phyloP scores from a whole-genome alignment of 1,140 invertebrate species.

The Melitaea cinxia region DNA sequence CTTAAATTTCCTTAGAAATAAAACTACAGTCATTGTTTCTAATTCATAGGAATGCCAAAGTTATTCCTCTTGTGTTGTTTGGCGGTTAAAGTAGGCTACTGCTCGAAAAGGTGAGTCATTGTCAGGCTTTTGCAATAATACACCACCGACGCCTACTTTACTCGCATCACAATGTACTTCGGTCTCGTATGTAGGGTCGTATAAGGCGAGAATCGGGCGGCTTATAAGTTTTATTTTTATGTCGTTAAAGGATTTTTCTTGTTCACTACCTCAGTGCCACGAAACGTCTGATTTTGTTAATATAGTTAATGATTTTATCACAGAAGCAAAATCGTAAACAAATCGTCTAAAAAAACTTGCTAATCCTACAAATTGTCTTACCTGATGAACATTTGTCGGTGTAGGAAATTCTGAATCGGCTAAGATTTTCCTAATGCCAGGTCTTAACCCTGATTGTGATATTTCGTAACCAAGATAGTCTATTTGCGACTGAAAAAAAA shows the following conservation, averaged over 20 bases:
- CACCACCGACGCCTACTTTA: conserved; percentile 38
- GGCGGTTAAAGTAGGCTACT: conserved; percentile 32
- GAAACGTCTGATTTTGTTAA: neutral
- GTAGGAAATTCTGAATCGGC: neutral
- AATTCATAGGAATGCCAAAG: conserved; percentile 29
- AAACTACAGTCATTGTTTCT: conserved; percentile 28
- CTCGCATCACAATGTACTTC: conserved; percentile 26
- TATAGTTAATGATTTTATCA: neutral
- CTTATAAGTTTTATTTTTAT: neutral
- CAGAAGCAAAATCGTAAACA: neutral
- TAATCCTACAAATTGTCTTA: neutral
- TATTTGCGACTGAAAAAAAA: neutral
- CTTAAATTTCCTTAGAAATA: conserved; percentile 13
- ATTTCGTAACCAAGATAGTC: neutral
- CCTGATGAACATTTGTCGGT: neutral
- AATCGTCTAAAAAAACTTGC: neutral
- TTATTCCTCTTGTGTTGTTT: conserved; percentile 26
- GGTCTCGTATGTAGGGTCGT: conserved; percentile 50
- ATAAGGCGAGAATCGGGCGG: conserved; percentile 35
- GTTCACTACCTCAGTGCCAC: neutral
- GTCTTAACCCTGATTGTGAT: neutral
- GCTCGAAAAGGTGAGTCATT: conserved; percentile 9
- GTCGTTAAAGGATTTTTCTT: neutral
- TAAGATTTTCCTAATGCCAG: neutral
- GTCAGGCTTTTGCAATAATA: conserved; percentile 15